Conservation (phyloP, 2,797 vertebrate species). For the Lithobates pipiens region DNA sequence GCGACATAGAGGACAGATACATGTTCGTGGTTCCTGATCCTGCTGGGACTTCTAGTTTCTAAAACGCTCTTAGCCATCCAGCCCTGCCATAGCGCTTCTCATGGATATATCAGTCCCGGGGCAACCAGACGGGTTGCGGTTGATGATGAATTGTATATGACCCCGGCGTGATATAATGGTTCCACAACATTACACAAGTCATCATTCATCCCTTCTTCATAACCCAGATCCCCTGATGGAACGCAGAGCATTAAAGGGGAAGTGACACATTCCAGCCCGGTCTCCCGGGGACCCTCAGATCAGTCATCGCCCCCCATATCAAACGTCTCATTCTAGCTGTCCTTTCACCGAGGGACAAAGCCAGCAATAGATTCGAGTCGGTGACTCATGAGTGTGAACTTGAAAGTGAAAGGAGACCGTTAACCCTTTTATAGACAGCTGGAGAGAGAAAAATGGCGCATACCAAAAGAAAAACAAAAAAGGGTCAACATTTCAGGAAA, state of each 20-base stretch:
- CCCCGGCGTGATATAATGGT: neutral
- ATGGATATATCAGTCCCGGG: no score
- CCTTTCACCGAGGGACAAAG: neutral
- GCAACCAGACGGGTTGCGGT: neutral
- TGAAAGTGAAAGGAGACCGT: constrained; percentile 14
- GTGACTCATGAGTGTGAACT: constrained; percentile 1
- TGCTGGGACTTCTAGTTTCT: no score
- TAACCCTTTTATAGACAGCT: neutral
- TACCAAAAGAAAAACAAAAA: no score
- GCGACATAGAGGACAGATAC: no score
- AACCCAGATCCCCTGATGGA: neutral
- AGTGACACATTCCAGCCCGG: neutral
- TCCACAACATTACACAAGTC: neutral
- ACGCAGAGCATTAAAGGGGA: constrained; percentile 14
- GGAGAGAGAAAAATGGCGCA: no score
- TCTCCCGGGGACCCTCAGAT: constrained; percentile 14
- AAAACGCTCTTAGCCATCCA: no score
- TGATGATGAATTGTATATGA: neutral
- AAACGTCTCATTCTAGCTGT: neutral
- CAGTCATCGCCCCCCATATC: neutral
- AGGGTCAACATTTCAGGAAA: no score
- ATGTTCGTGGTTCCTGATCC: no score
- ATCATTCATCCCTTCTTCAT: neutral
- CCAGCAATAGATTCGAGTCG: neutral
- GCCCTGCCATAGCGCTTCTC: no score